phyloP scores from a whole-genome alignment of 2,888 invertebrate species.

The Gymnosoma rotundatum region DNA sequence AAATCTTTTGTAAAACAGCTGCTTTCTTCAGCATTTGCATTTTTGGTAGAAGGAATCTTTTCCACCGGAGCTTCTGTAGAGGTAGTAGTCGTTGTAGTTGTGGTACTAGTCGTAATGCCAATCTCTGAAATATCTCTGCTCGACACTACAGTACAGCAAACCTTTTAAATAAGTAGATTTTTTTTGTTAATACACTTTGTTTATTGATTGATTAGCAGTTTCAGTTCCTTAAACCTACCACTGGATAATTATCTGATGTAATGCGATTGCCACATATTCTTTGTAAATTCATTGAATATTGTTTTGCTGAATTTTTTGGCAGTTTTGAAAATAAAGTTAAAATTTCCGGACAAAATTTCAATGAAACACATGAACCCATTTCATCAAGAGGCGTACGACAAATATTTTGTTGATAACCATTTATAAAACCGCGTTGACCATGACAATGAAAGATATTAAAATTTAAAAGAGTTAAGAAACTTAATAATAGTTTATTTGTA shows the following conservation, averaged over 20 bases:
- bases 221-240: conserved; percentile 71
- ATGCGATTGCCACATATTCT: conserved; percentile 74
- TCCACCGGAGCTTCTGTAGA: conserved; percentile 36
- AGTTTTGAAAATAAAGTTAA: conserved; percentile 73
- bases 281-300: conserved; percentile 73
- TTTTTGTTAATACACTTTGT: background rate
- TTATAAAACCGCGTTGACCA: conserved; percentile 27
- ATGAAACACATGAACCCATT: conserved; percentile 74
- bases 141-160: conserved; percentile 51
- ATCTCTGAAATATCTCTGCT: conserved; percentile 33
- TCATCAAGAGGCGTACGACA: conserved; percentile 75
- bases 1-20: conserved; percentile 64
- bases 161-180: conserved; percentile 38
- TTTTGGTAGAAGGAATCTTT: conserved; percentile 9
- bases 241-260: conserved; percentile 75
- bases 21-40: conserved; percentile 2
- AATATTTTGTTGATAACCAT: conserved; percentile 19
- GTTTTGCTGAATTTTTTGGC: conserved; percentile 71
- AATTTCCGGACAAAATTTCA: conserved; percentile 75
- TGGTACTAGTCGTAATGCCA: background rate
- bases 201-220: background rate
- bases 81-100: conserved; percentile 25
- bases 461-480: conserved; percentile 1
- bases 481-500: background rate
- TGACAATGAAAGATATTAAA: background rate